These are phyloP conservation scores for Digitonthophagus gazella DNA, from an alignment of 2,888 invertebrate genomes.

Conservation along the genomic window DNA sequence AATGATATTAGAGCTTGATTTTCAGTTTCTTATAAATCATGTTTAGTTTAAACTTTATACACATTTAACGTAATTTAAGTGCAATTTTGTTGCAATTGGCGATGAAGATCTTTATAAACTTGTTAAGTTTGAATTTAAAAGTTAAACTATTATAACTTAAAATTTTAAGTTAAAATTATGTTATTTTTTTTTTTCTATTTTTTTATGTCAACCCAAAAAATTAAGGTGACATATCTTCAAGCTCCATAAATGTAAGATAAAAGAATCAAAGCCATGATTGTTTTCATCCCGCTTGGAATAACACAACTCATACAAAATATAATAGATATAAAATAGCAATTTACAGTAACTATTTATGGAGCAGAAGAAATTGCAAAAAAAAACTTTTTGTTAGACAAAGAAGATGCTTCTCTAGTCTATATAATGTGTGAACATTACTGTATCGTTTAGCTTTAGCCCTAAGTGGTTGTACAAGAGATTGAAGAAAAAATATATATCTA, in stretches of 20 bases:
- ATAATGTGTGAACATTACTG: constrained; percentile 15
- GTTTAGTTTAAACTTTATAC: background rate
- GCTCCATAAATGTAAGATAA: background rate
- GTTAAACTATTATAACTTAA: too few species aligned
- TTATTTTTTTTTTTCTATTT: too few species aligned
- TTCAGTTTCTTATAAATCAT: background rate
- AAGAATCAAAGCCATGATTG: background rate
- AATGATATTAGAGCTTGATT: background rate
- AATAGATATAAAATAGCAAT: too few species aligned
- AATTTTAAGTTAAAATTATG: too few species aligned
- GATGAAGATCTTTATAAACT: background rate
- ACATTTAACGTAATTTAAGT: too few species aligned
- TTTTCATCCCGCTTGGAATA: background rate
- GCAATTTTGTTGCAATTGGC: too few species aligned
- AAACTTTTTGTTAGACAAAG: constrained; percentile 2
- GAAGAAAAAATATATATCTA: constrained; percentile 21
- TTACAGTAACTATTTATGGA: background rate
- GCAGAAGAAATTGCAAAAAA: background rate
- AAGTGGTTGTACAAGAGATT: constrained; percentile 24
- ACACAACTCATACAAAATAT: background rate
- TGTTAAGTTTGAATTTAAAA: too few species aligned
- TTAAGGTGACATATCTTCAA: background rate
- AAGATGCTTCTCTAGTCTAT: background rate
- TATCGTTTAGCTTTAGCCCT: constrained; percentile 26
- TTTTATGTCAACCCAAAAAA: background rate